Base-by-base conservation (phyloP, 2,888 invertebrate species). In the Trissolcus japonicus region DNA sequence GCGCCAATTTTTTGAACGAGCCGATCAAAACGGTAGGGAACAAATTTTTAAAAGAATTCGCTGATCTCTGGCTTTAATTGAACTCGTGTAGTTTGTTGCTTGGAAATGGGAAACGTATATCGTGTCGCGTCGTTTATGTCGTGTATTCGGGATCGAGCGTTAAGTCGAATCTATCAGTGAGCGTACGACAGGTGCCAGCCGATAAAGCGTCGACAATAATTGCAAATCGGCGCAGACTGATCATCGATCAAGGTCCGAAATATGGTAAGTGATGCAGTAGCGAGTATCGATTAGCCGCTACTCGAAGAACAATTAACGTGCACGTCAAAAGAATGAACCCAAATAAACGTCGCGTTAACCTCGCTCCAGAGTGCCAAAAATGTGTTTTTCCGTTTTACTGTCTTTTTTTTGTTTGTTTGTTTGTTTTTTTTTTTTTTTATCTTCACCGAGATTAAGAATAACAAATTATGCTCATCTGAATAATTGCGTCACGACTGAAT, bases 201-300 rank as follows among this genome's bases (percentile, higher is more conserved):
- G 85, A 85, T 85, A 85, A 85, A 82, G 79, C 79, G 76, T 77
- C 80, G 83, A 84, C 84, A 85, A 85, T 85, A 85, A 85, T 85
- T 85, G 83, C 84, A 80, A 85, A 85, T 85, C 83, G 35, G 83
- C 82, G 79, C 82, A 80, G 67, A 80, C 80, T 77, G 83, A 84
- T 82, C 84, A 83, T 81, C 84, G 84, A 84, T 84, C 84, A 81
- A 81, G 81, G 83, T 83, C 79, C 83, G 80, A 81, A 84, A 84
- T 82, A 81, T 78, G 82, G 71, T 79, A 80, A 80, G 75, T 61
- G 76, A 78, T 80, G 74, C 76, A 74, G 75, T 59, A 56, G 67
- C 77, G 61, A 16, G 17, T 72, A 75, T 79, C 77, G 77, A 79
- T 79, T 77, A 75, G 75, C 71, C 61, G 65, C 74, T 65, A 73